Base-by-base conservation (phyloP, 2,113 vertebrate species). In the Psephotus haematonotus region DNA sequence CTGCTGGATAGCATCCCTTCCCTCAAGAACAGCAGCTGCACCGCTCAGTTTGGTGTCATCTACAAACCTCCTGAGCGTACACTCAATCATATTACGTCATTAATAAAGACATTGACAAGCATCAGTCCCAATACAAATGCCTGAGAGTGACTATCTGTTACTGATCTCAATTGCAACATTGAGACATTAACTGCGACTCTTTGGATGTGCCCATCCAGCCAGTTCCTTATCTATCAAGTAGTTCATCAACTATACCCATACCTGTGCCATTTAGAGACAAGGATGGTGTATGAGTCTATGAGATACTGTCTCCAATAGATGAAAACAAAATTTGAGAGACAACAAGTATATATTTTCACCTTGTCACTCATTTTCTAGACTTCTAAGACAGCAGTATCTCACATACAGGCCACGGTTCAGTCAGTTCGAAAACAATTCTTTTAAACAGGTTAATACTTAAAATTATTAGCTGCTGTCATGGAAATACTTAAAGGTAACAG, bases 241-340 rank as follows among this genome's bases (percentile, higher is more conserved):
- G 7, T 14, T 80, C 11, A 62, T 17, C 28, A 46, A n/a, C 35
- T 63, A 91, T 79, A 79, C 7, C 14, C 0, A 0, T 13, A 52
- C 6, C 19, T 59, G 49, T 44, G 27, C 27, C 74, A 28, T 24
- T 57, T 23, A 68, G 43, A 71, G 28, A 71, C 7, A 78, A 52
- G 12, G 11, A 65, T 10, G 12, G 11, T 4, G 5, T 7, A 2
- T 5, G 9, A 65, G 8, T 75, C 33, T 8, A 18, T 0, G 1
- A 65, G 15, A 17, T 23, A 13, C 29, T 27, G 12, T 17, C 76
- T 77, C 53, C 28, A 63, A 62, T 0, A 83, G 8, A 41, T 2
- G 2, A 9, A 79, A 89, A 76, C 12, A 24, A 75, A 39, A 22
- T 44, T 9, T 29, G 25, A 55, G 1, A 53, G 6, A 57, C 9